phyloP scores from a whole-genome alignment of 2,113 vertebrate species.

The Clupea harengus region DNA sequence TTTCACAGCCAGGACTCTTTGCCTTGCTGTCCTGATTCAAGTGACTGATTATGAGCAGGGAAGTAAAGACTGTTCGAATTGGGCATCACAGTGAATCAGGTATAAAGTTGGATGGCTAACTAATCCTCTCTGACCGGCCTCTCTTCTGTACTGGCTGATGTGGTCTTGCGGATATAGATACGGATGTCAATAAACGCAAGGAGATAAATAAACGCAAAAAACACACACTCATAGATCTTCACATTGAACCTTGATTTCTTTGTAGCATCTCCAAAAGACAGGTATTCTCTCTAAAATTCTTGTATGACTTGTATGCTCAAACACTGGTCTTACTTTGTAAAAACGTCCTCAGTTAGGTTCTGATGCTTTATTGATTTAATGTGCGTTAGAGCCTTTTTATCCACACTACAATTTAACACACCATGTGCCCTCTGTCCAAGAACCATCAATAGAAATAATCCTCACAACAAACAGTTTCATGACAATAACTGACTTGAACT shows the following conservation, averaged over 20 bases:
- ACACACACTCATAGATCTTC: background rate
- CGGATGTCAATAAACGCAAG: background rate
- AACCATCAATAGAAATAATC: conserved; percentile 3
- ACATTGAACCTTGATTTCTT: background rate
- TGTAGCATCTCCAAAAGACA: background rate
- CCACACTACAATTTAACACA: background rate
- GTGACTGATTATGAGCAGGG: background rate
- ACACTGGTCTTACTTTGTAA: background rate
- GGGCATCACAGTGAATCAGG: background rate
- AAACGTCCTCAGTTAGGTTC: background rate
- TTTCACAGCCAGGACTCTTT: background rate
- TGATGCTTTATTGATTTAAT: background rate
- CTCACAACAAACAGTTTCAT: background rate
- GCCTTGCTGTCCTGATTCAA: conserved; percentile 8
- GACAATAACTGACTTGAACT: background rate
- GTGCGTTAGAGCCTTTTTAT: background rate
- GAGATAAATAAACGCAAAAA: background rate
- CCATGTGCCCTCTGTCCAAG: background rate
- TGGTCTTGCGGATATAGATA: background rate
- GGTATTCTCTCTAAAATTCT: background rate
- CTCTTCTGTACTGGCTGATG: background rate
- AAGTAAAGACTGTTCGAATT: background rate
- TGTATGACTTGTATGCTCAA: background rate
- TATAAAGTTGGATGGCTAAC: background rate
- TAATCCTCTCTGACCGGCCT: background rate